Evolutionary conservation across 2,888 invertebrate genomes (phyloP).

Genomic region (Nebria salina): DNA sequence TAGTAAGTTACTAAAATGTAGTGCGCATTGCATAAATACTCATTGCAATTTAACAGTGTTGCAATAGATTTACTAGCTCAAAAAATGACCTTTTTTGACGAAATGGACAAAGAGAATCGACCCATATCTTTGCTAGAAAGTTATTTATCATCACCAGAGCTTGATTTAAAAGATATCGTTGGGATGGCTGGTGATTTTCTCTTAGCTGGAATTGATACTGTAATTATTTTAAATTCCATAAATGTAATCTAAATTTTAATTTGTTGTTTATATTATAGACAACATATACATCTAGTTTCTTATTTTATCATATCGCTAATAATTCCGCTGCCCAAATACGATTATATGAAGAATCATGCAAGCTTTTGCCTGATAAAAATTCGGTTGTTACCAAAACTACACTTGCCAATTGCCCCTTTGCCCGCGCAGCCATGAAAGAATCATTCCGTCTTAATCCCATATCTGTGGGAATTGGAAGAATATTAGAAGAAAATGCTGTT

Average conservation of each 20-base stretch:
- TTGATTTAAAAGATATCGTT: conserved; percentile 81
- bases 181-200: conserved; percentile 87
- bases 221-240: conserved; percentile 57
- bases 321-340: conserved; percentile 75
- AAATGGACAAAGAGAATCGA: conserved; percentile 51
- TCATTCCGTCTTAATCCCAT: conserved; percentile 83
- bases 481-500: conserved; percentile 74
- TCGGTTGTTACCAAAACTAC: conserved; percentile 68
- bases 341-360: conserved; percentile 71
- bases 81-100: conserved; percentile 66
- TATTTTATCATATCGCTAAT: conserved; percentile 80
- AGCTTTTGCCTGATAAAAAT: conserved; percentile 66
- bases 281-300: conserved; percentile 79
- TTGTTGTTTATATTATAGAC: conserved; percentile 65
- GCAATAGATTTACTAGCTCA: conserved; percentile 72
- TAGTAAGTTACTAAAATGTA: conserved; percentile 58
- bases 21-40: conserved; percentile 13
- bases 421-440: conserved; percentile 86
- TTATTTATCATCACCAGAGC: conserved; percentile 74
- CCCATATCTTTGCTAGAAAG: conserved; percentile 70
- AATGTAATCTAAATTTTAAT: background rate
- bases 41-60: conserved; percentile 63
- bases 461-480: conserved; percentile 82
- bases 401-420: conserved; percentile 73
- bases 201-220: conserved; percentile 88